Conservation (phyloP, 2,888 invertebrate species). For the Thereva nobilitata region DNA sequence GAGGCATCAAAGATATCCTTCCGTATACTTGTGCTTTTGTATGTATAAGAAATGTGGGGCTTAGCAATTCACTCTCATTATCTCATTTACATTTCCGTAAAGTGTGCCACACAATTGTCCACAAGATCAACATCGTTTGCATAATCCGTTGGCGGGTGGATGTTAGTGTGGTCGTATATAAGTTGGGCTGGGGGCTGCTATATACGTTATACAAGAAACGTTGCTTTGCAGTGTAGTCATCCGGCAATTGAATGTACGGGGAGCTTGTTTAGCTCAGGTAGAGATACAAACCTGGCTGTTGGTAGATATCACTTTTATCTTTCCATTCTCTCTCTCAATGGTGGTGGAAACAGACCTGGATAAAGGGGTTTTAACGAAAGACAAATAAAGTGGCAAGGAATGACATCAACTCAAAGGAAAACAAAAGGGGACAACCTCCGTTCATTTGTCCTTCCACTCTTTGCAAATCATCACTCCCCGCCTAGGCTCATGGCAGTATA, state of each 20-base stretch:
- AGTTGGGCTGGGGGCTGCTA: too few relatives aligned
- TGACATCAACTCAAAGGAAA: conserved; percentile 31
- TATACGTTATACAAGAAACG: conserved; percentile 1
- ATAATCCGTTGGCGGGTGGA: conserved; percentile 33
- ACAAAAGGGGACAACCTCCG: conserved; percentile 21
- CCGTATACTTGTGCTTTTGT: too few relatives aligned
- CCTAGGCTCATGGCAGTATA: conserved; percentile 2
- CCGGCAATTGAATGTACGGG: conserved; percentile 28
- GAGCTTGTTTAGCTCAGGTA: conserved; percentile 35
- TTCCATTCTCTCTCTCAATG: conserved; percentile 21
- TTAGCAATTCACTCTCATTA: conserved; percentile 34
- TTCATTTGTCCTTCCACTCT: conserved; percentile 26
- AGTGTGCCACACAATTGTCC: conserved; percentile 34
- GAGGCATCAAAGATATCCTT: too few relatives aligned
- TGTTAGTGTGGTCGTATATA: background rate
- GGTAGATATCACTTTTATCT: conserved; percentile 31
- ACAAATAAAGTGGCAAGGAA: conserved; percentile 34
- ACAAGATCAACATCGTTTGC: conserved; percentile 37
- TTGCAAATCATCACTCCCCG: conserved; percentile 21
- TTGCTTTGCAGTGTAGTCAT: conserved; percentile 1
- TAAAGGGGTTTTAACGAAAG: conserved; percentile 32
- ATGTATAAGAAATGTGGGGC: background rate
- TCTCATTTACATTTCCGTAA: conserved; percentile 35
- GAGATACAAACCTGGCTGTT: conserved; percentile 18
- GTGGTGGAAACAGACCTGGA: conserved; percentile 22